These are phyloP conservation scores for Ciconia stormi DNA, from an alignment of 2,113 vertebrate species.

Conservation along the genomic window DNA sequence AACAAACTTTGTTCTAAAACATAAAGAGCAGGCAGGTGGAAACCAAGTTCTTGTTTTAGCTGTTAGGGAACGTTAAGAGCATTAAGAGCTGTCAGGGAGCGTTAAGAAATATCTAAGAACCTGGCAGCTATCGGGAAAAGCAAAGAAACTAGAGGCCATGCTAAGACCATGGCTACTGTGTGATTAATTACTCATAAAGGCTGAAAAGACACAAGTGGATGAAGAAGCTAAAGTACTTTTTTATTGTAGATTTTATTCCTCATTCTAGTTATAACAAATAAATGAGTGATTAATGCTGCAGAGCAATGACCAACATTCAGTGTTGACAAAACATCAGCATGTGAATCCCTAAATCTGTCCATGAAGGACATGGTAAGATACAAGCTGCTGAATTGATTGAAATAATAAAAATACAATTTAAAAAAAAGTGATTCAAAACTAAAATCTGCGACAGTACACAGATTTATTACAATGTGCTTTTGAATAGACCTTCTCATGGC, in stretches of 20 bases:
- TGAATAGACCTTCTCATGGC: neutral
- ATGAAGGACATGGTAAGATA: neutral
- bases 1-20: neutral
- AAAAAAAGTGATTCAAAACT: neutral
- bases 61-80: neutral
- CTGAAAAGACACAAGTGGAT: neutral
- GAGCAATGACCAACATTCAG: neutral
- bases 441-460: neutral
- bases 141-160: neutral
- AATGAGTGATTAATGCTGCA: neutral
- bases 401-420: neutral
- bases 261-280: neutral
- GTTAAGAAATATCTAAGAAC: neutral
- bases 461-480: neutral
- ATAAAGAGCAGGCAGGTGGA: neutral
- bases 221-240: neutral
- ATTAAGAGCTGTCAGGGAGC: too few species aligned
- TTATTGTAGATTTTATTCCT: neutral
- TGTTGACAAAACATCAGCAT: neutral
- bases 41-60: neutral
- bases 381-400: neutral
- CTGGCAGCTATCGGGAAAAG: neutral
- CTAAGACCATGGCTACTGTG: neutral
- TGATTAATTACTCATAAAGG: neutral
- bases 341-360: neutral